phyloP scores from a whole-genome alignment of 2,888 invertebrate species.

The Octodonta nipae region DNA sequence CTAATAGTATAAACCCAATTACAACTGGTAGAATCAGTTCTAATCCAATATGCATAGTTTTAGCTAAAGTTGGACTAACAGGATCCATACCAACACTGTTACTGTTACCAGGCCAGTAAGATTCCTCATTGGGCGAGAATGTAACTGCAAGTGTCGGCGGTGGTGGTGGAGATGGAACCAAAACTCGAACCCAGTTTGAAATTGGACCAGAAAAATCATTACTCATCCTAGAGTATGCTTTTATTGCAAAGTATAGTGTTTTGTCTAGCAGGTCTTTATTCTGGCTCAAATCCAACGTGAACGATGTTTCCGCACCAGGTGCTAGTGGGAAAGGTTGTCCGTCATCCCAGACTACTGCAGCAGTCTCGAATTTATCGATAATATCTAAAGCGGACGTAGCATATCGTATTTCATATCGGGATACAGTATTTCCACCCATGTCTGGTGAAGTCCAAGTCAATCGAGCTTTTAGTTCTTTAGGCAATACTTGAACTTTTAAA shows the following conservation, averaged over 20 bases:
- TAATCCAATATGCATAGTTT: slow-evolving; percentile 33
- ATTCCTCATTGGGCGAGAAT: slow-evolving; percentile 27
- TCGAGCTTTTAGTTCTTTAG: slow-evolving; percentile 37
- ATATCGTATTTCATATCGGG: slow-evolving; percentile 41
- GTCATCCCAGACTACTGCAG: slow-evolving; percentile 35
- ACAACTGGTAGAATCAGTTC: slow-evolving; percentile 39
- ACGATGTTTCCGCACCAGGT: slow-evolving; percentile 41
- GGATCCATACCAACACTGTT: slow-evolving; percentile 27
- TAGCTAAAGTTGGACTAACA: slow-evolving; percentile 33
- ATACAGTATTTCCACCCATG: slow-evolving; percentile 39
- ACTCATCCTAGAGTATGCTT: slow-evolving; percentile 36
- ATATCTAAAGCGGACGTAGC: slow-evolving; percentile 35
- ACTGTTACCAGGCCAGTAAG: slow-evolving; percentile 31
- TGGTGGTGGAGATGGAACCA: slow-evolving; percentile 40
- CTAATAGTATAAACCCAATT: slow-evolving; percentile 36
- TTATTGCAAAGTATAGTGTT: slow-evolving; percentile 41
- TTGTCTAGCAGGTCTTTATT: slow-evolving; percentile 37
- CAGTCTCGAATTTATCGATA: slow-evolving; percentile 37
- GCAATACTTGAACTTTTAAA: slow-evolving; percentile 36
- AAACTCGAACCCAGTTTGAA: slow-evolving; percentile 43
- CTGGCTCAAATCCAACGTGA: slow-evolving; percentile 37
- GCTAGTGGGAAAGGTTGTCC: slow-evolving; percentile 36
- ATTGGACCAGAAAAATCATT: slow-evolving; percentile 33
- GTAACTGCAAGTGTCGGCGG: slow-evolving; percentile 38
- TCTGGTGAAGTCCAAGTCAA: slow-evolving; percentile 49